phyloP scores from a whole-genome alignment of 2,113 vertebrate species.

The Albula goreensis region DNA sequence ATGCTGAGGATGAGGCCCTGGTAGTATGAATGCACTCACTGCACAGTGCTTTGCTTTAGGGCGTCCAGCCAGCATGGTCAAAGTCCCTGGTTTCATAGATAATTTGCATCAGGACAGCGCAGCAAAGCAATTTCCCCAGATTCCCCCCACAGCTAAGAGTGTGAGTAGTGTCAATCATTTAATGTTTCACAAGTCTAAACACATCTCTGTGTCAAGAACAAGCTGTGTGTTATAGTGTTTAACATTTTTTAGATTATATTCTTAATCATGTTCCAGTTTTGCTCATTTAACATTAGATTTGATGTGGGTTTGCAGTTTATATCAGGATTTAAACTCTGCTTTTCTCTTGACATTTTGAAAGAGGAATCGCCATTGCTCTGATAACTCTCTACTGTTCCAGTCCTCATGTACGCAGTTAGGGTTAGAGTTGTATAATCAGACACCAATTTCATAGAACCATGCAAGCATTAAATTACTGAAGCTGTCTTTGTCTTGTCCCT shows the following conservation, averaged over 20 bases:
- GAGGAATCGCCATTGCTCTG: background rate
- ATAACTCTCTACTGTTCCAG: background rate
- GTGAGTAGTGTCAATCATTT: slow-evolving; percentile 13
- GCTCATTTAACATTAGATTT: background rate
- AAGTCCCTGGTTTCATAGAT: background rate
- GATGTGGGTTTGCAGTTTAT: background rate
- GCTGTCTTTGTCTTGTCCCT: background rate
- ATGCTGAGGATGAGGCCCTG: background rate
- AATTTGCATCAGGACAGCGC: background rate
- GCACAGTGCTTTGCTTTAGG: background rate
- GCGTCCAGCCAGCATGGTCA: background rate
- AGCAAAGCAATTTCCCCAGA: background rate
- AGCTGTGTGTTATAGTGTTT: background rate
- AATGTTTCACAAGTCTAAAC: background rate
- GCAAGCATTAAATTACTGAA: background rate
- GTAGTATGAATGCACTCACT: background rate
- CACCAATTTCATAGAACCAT: background rate
- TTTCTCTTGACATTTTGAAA: background rate
- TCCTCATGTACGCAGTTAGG: background rate
- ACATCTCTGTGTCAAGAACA: background rate
- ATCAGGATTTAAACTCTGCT: background rate
- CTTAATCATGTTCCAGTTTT: background rate
- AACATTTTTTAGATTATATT: background rate
- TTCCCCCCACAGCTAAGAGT: background rate
- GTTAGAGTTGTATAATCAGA: background rate